Base-by-base conservation (phyloP, 1,140 invertebrate species). In the Halesus radiatus region DNA sequence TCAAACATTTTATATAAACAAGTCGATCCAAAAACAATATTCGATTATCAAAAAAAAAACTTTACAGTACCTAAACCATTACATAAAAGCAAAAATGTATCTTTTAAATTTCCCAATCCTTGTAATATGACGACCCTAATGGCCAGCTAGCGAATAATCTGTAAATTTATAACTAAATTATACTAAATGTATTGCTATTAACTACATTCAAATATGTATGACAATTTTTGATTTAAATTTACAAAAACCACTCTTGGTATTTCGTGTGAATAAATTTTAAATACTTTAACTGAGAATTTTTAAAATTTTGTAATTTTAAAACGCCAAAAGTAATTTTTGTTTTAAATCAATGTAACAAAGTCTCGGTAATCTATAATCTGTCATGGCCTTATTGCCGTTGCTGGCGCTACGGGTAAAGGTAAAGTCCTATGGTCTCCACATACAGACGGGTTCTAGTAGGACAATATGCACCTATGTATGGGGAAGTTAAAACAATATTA, bases 381-480 rank as follows among this genome's bases (percentile, higher is more conserved):
- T 76, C 81, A 80, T 79, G 81, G 74, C 70, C 74, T 79, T 75
- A 83, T 45, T 45, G 37, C 37, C 37, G 13, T 22, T 68, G 66
- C 78, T 83, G 79, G 58, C 64, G 79, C 82, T 83, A 83, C 79
- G 68, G 76, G 77, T 80, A 76, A 58, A 83, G 78, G 73, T 66
- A 82, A 29, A 62, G 62, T 83, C 82, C 82, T 83, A 78, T 79
- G 66, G 58, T 60, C 73, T 79, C 79, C 64, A 81, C 70, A 80
- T 70, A 78, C 74, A 79, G 58, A 74, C 82, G 50, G 70, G 73
- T 52, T 76, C 82, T 83, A 83, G 82, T 72, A 86, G 88, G 88
- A 89, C 88, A 89, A 78, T 88, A 89, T 89, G 89, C 88, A 89
- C 88, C 89, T 75, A 85, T 87, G 88, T 88, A 89, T 89, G 89